Conservation (phyloP, 2,113 vertebrate genomes). For the Dendropsophus ebraccatus region DNA sequence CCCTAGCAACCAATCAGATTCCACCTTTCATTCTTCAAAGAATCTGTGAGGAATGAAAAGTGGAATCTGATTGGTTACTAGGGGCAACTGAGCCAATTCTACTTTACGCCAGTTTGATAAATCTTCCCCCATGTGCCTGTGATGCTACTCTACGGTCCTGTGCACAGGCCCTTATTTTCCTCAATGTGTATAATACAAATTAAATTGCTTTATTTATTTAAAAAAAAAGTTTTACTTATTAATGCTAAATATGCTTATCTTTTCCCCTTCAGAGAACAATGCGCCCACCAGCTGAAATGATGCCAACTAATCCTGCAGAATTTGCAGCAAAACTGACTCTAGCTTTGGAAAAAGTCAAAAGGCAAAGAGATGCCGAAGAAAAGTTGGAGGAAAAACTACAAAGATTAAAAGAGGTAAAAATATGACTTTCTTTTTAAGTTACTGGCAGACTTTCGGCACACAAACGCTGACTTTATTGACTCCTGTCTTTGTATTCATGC, state of each 20-base stretch:
- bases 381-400: slow-evolving; percentile 45
- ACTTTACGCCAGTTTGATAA: too few species aligned
- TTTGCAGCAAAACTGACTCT: slow-evolving; percentile 52
- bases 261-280: slow-evolving; percentile 41
- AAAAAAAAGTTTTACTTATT: neutral
- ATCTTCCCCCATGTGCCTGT: neutral
- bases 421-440: neutral
- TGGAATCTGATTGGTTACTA: too few species aligned
- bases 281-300: slow-evolving; percentile 54
- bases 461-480: neutral
- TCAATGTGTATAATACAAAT: neutral
- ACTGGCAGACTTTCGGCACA: neutral
- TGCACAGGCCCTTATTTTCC: neutral
- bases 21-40: too few species aligned
- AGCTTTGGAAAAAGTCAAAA: slow-evolving; percentile 52
- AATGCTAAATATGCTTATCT: neutral
- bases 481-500: neutral
- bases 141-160: neutral
- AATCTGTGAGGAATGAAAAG: too few species aligned
- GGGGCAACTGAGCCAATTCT: too few species aligned
- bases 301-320: slow-evolving; percentile 48
- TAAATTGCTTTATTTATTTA: neutral
- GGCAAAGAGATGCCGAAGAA: slow-evolving; percentile 48
- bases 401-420: slow-evolving; percentile 54
- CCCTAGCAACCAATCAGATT: too few species aligned